Percentiles rank a stretch among this genome's conserved stretches.
Evolutionary conservation across 2,797 vertebrate species (phyloP).

Genomic region (Limosa lapponica): DNA sequence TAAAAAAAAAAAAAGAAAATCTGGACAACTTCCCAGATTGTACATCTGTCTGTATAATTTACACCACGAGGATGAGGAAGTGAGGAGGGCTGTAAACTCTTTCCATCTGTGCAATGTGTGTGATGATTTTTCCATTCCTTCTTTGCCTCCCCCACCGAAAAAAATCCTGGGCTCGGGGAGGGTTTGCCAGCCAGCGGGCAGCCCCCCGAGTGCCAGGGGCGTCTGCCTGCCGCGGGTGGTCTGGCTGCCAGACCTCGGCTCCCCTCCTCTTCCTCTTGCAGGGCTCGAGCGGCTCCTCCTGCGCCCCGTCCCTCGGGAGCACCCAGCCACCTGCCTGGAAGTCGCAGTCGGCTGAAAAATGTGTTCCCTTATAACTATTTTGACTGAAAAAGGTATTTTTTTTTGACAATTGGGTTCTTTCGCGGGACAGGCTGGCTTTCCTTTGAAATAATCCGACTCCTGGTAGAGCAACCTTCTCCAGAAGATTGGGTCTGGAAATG

Average conservation of each 20-base stretch:
- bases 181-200: constrained; percentile 7
- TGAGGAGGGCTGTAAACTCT: constrained; percentile 67
- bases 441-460: background rate
- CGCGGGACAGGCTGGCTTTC: rapidly evolving
- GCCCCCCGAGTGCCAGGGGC: background rate
- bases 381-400: background rate
- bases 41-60: constrained; percentile 71
- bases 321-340: background rate
- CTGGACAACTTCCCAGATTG: constrained; percentile 62
- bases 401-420: background rate
- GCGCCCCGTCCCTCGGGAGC: background rate
- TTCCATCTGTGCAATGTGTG: constrained; percentile 71
- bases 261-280: background rate
- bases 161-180: background rate
- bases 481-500: background rate
- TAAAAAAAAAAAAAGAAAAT: background rate
- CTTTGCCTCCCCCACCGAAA: background rate
- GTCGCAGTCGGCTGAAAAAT: rapidly evolving
- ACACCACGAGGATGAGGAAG: constrained; percentile 68
- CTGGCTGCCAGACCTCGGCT: background rate
- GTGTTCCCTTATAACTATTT: background rate
- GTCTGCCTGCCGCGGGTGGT: background rate
- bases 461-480: background rate
- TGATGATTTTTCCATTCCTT: constrained; percentile 66
- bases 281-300: rapidly evolving